phyloP scores from a whole-genome alignment of 2,888 invertebrate species.

The Drosophila recens region DNA sequence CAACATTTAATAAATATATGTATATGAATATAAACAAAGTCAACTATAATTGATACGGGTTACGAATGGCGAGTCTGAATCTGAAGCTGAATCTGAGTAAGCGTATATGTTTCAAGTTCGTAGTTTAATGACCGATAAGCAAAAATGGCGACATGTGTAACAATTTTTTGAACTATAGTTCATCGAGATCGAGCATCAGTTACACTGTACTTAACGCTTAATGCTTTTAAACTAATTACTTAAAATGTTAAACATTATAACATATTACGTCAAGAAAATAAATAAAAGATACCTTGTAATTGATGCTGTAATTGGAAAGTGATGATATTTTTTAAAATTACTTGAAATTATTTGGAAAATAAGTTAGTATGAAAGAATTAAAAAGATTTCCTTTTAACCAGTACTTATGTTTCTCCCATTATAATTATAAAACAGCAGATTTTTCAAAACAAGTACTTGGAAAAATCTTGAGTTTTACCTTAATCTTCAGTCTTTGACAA shows the following conservation, averaged over 20 bases:
- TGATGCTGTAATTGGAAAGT: too few relatives aligned
- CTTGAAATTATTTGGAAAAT: too few relatives aligned
- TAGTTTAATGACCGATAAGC: slow-evolving; percentile 77
- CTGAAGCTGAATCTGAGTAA: not conserved
- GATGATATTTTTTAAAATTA: too few relatives aligned
- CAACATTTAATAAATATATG: slow-evolving; percentile 18
- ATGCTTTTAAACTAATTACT: too few relatives aligned
- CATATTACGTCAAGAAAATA: too few relatives aligned
- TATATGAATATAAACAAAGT: not conserved
- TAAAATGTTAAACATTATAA: too few relatives aligned
- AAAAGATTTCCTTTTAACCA: too few relatives aligned
- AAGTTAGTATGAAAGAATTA: too few relatives aligned
- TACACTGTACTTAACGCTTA: not conserved
- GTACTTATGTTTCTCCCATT: too few relatives aligned
- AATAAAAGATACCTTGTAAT: too few relatives aligned
- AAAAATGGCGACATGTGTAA: slow-evolving; percentile 19
- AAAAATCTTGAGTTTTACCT: not conserved
- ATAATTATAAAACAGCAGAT: too few relatives aligned
- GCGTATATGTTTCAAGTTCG: slow-evolving; percentile 75
- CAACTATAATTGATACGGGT: slow-evolving; percentile 3
- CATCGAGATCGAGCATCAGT: not conserved
- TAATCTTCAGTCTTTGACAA: not conserved
- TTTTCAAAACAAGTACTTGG: too few relatives aligned
- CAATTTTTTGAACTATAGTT: not conserved
- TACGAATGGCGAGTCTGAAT: slow-evolving; percentile 2